Evolutionary conservation across 2,797 vertebrate species (phyloP), one percentile per base, ranked within the genome.

Genomic region (Poeciliopsis infans): DNA sequence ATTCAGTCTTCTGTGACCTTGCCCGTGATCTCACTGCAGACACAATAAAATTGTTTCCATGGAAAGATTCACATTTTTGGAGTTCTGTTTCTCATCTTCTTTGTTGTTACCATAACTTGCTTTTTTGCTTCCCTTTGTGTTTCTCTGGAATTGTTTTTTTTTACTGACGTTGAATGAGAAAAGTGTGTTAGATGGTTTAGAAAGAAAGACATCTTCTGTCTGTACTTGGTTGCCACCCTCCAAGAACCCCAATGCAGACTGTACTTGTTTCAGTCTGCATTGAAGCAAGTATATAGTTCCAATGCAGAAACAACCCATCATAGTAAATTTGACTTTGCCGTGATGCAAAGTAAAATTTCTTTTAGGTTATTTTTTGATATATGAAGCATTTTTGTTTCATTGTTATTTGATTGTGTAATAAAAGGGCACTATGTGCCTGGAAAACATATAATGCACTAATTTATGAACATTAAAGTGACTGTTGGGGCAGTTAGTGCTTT

Each of bases 61-160:
- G 81, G 89, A 92, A 91, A 89, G 91, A 86, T 79, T 75, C 81
- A 83, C 55, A 45, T 84, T 64, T 55, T 74, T 2, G 36, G 41
- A 78, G 61, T 36, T 36, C 78, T 75, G 45, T 33, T 51, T n/a
- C 86, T 90, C 53, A 87, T 88, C 81, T 83, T 33, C 70, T 68
- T 53, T 66, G 73, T 49, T 55, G 64, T 83, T 68, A 72, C 69
- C 28, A 41, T 31, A 11, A 5, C 80, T 77, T 85, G 49, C 18
- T 70, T 41, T 8, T 31, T 41, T 66, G 31, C 51, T 47, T 75
- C 28, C 7, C 6, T 64, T 18, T 64, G 16, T 64, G 55, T 59
- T n/a, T 59, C 5, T 59, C 4, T 15, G 46, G 46, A 59, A 59
- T 59, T 5, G 23, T 7, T 33, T 61, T 16, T 61, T 28, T 28